A percentile compares a stretch with the other conserved stretches of the same genome.
These are phyloP conservation scores for Ephydatia muelleri DNA, from an alignment of 37 sponge, comb jelly and placozoan genomes.

Conservation along the genomic window DNA sequence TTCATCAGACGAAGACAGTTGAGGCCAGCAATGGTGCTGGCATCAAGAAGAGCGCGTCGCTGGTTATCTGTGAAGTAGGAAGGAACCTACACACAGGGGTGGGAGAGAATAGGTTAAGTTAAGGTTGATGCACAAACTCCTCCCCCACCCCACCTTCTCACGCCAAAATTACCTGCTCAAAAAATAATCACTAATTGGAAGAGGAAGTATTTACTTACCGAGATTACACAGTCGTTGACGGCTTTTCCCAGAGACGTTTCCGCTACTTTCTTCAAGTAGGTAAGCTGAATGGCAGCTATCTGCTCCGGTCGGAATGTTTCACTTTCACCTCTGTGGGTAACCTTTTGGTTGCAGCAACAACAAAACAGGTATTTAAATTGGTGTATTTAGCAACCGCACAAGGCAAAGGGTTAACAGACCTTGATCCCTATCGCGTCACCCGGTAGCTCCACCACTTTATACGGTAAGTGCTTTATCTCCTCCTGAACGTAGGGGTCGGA, in stretches of 20 bases:
- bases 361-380: background rate
- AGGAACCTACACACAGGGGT: conserved; percentile 74
- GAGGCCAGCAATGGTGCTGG: conserved; percentile 78
- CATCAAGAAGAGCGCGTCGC: conserved; percentile 93
- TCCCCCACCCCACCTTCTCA: background rate
- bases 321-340: background rate
- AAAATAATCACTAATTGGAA: background rate
- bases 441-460: conserved; percentile 52
- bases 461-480: conserved; percentile 63
- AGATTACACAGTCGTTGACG: conserved; percentile 93
- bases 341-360: background rate
- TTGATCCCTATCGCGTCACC: conserved; percentile 78
- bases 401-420: conserved; percentile 37
- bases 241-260: conserved; percentile 73
- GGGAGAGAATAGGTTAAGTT: background rate
- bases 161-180: background rate
- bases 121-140: background rate
- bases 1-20: conserved; percentile 94
- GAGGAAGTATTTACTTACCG: conserved; percentile 59
- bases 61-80: conserved; percentile 90
- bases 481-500: conserved; percentile 87
- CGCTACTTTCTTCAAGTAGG: conserved; percentile 79
- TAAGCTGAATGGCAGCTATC: conserved; percentile 77
- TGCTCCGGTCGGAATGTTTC: conserved; percentile 71
- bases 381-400: background rate